Evolutionary conservation across 2,113 vertebrate species (phyloP), one percentile per base, ranked within the genome.

Genomic region (Labeo catla): DNA sequence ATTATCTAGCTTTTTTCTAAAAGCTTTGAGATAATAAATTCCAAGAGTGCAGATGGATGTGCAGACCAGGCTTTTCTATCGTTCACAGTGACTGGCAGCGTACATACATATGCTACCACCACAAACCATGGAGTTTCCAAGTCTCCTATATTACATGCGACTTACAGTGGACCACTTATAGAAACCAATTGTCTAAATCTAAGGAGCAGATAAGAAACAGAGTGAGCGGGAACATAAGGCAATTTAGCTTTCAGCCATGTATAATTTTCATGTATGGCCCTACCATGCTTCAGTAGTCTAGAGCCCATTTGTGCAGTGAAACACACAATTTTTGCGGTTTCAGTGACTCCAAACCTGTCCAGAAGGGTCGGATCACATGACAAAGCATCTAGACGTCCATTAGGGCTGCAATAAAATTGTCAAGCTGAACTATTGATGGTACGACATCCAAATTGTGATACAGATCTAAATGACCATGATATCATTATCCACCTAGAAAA

Each of bases 231-330:
- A 90, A 86, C 87, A 88, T 34, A 86, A 81, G 74, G 87, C 87
- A 86, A 89, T 92, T 92, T 92, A 89, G 90, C 87, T 90, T 66
- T 85, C 72, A 91, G 89, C 88, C 85, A 86, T 86, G 91, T 91
- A 90, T 93, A 91, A 94, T 95, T 83, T 94, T 93, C 91, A 93
- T 92, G 91, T 92, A 91, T 88, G 89, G 92, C 89, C 89, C 91
- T 91, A 91, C 92, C 89, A 93, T 87, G 91, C 93, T 88, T 92
- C 89, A 89, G 85, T 91, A 91, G 90, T 90, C 91, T 85, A 49
- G 57, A 80, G 65, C 39, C 12, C 74, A 84, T 59, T 78, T 87
- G 86, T 80, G 79, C 82, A 39, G 47, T 73, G 76, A 54, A 76
- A 70, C 50, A 50, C 59, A 68, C 68, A 81, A 86, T 86, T 76